Evolutionary conservation across 1,140 invertebrate species (phyloP).

Genomic region (Aphis craccivora): DNA sequence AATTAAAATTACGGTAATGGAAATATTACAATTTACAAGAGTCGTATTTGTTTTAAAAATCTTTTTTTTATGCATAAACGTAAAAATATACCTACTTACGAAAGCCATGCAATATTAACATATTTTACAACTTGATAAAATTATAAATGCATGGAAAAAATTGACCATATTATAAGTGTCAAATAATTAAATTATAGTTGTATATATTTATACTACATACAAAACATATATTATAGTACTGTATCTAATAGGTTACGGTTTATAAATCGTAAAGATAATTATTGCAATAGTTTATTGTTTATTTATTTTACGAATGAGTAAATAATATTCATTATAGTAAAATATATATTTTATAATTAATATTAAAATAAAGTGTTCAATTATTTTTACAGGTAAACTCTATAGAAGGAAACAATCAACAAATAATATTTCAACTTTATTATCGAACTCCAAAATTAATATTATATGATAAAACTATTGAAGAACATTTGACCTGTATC

Average conservation of each 20-base stretch:
- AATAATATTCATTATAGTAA: not conserved
- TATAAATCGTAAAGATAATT: not conserved
- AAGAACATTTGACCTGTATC: not conserved
- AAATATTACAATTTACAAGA: not conserved
- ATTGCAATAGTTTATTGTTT: not conserved
- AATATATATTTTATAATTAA: not conserved
- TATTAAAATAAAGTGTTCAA: not conserved
- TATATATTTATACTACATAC: not conserved
- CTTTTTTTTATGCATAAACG: not conserved
- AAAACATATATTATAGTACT: not conserved
- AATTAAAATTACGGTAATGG: not conserved
- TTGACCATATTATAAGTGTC: not conserved
- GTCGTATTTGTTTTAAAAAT: not conserved
- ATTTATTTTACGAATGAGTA: not conserved
- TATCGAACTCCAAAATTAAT: not conserved
- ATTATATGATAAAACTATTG: not conserved
- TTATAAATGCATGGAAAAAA: not conserved
- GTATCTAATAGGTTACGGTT: not conserved
- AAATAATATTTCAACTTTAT: not conserved
- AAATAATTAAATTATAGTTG: not conserved
- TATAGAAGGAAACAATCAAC: too few relatives aligned
- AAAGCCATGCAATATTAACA: not conserved
- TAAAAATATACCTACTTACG: too few relatives aligned
- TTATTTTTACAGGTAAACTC: not conserved
- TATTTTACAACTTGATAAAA: not conserved